Evolutionary conservation across 2,888 invertebrate genomes (phyloP).

Genomic region (Theristus sp.): DNA sequence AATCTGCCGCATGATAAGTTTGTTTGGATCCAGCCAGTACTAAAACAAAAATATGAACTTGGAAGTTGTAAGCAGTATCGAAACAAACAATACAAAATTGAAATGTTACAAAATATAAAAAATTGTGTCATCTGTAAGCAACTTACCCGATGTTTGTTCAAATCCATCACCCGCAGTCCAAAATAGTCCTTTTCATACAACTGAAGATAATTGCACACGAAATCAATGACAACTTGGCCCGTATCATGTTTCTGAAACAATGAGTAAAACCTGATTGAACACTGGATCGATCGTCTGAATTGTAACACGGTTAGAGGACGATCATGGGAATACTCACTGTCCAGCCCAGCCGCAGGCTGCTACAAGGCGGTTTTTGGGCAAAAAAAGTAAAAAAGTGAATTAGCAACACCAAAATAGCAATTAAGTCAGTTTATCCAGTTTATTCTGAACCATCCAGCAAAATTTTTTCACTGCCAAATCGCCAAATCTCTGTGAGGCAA

Average conservation of each 20-base stretch:
- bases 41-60: too few relatives aligned
- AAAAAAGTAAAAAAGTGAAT: too few relatives aligned
- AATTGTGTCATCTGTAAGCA: not conserved
- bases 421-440: too few relatives aligned
- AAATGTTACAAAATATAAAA: not conserved
- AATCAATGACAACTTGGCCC: conserved; percentile 63
- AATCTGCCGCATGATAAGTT: conserved; percentile 71
- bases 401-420: too few relatives aligned
- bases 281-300: too few relatives aligned
- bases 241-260: conserved; percentile 38
- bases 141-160: conserved; percentile 64
- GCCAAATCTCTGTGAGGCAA: too few relatives aligned
- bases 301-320: too few relatives aligned
- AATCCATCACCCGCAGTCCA: conserved; percentile 74
- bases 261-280: not conserved
- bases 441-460: too few relatives aligned
- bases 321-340: too few relatives aligned
- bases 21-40: conserved; percentile 84
- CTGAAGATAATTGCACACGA: conserved; percentile 71
- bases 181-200: conserved; percentile 83
- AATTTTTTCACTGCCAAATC: not conserved
- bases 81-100: conserved; percentile 27
- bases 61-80: conserved; percentile 52
- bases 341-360: too few relatives aligned
- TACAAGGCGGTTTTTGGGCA: too few relatives aligned